These are phyloP conservation scores for Drosophila obscura DNA, from an alignment of 1,140 invertebrate genomes.

Conservation along the genomic window DNA sequence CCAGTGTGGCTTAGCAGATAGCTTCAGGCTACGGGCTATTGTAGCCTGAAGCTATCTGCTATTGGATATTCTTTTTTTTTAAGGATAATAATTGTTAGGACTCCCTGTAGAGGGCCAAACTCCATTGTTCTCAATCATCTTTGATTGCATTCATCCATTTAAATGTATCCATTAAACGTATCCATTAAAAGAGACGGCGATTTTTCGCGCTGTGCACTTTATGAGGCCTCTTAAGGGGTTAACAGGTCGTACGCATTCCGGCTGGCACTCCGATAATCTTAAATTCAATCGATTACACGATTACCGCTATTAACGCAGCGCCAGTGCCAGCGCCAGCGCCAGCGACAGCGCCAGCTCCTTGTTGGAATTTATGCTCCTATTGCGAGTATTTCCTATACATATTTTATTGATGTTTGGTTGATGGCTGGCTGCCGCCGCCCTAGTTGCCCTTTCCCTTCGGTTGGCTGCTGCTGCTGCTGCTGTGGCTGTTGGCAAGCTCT, in stretches of 20 bases:
- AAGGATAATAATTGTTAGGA: no score
- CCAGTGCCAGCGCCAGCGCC: no score
- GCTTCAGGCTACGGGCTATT: no score
- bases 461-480: conserved; percentile 29
- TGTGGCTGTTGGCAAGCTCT: conserved; percentile 54
- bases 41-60: no score
- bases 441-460: neutral
- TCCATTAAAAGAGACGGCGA: no score
- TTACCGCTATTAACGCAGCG: conserved; percentile 24
- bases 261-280: no score
- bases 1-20: no score
- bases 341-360: conserved; percentile 11
- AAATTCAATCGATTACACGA: conserved; percentile 39
- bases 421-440: conserved; percentile 7
- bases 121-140: no score
- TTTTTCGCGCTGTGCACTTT: neutral
- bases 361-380: conserved; percentile 24
- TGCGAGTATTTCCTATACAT: neutral
- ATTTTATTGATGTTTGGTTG: conserved; percentile 41
- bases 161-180: no score
- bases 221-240: neutral
- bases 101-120: no score
- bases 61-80: no score
- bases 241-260: conserved; percentile 5
- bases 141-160: no score